phyloP scores from a whole-genome alignment of 2,888 invertebrate genomes.

The Thecocarcelia acutangulata region DNA sequence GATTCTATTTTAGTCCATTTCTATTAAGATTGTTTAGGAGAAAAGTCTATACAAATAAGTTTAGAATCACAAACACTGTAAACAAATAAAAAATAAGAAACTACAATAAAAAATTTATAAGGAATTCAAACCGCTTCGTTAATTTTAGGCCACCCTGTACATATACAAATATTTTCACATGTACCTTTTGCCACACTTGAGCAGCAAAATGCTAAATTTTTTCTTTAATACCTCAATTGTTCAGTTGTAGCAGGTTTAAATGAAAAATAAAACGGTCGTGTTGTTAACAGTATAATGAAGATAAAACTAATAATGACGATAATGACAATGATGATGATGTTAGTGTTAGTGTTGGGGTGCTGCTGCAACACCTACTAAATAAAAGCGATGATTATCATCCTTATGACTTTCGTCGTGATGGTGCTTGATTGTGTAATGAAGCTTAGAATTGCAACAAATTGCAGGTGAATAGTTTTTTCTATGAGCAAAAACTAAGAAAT shows the following conservation, averaged over 20 bases:
- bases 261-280: slow-evolving; percentile 51
- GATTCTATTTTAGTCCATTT: no score
- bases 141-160: no score
- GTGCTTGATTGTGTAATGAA: slow-evolving; percentile 68
- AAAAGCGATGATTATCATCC: slow-evolving; percentile 23
- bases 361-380: slow-evolving; percentile 7
- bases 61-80: no score
- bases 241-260: slow-evolving; percentile 34
- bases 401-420: slow-evolving; percentile 16
- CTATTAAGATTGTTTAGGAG: no score
- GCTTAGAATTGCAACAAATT: slow-evolving; percentile 71
- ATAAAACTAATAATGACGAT: slow-evolving; percentile 10
- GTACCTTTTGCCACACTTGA: no score
- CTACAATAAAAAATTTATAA: no score
- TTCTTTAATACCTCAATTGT: slow-evolving; percentile 22
- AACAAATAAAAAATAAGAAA: no score
- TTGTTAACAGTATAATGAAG: slow-evolving; percentile 24
- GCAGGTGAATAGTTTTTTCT: slow-evolving; percentile 69
- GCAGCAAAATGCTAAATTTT: slow-evolving; percentile 24
- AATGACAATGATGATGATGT: neutral
- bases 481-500: slow-evolving; percentile 19
- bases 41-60: no score
- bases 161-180: no score
- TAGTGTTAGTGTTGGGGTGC: neutral
- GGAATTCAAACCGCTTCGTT: no score